Evolutionary conservation across 2,113 vertebrate genomes (phyloP).

Genomic region (Limnothrissa miodon): DNA sequence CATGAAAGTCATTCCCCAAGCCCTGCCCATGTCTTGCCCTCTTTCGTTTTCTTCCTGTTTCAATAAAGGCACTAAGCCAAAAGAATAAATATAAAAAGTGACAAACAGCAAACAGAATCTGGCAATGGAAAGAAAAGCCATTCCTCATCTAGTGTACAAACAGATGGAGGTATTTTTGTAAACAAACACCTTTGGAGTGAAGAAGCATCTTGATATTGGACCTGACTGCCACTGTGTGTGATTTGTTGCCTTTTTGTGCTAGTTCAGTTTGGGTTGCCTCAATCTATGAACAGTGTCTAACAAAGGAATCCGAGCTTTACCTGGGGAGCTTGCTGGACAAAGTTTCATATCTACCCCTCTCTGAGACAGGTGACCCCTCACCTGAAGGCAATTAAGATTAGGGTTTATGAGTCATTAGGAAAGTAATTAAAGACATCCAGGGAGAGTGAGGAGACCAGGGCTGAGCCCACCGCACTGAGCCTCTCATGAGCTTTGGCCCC

Average conservation of each 20-base stretch:
- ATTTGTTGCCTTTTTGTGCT: neutral
- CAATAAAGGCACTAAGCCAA: too few species aligned
- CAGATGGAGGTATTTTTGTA: neutral
- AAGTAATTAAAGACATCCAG: constrained; percentile 55
- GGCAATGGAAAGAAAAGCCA: neutral
- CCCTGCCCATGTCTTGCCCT: constrained; percentile 16
- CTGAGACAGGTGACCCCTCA: constrained; percentile 23
- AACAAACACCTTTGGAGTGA: neutral
- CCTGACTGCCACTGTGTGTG: neutral
- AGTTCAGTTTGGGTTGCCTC: neutral
- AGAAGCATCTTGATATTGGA: neutral
- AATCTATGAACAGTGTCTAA: neutral
- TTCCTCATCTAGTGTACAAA: neutral
- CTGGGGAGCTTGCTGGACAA: neutral
- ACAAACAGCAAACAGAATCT: neutral
- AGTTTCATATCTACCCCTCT: constrained; percentile 20
- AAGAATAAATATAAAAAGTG: neutral
- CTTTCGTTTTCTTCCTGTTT: constrained; percentile 24
- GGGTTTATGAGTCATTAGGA: constrained; percentile 60
- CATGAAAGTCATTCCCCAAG: neutral
- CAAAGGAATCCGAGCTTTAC: neutral
- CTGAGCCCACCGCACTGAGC: constrained; percentile 41
- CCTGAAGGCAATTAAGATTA: constrained; percentile 27
- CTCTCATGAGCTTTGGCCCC: neutral
- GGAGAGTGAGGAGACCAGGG: constrained; percentile 26